Conservation (phyloP, 1,140 invertebrate species). For the Drosophila pseudoananassae region DNA sequence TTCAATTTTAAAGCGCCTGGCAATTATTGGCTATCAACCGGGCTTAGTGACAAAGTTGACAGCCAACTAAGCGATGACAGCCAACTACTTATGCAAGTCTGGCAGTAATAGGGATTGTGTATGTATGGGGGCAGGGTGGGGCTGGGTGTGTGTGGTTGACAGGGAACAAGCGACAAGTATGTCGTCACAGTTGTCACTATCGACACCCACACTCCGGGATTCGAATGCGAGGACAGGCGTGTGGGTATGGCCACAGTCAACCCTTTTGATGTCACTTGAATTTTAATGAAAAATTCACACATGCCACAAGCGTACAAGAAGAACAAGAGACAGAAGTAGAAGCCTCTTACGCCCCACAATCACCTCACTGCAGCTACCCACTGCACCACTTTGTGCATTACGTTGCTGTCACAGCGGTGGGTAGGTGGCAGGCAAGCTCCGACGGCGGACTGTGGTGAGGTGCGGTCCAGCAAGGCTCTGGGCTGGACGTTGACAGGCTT, state of each 20-base stretch:
- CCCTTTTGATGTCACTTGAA: constrained; percentile 82
- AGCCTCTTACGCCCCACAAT: neutral
- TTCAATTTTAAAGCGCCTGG: constrained; percentile 56
- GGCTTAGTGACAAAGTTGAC: constrained; percentile 54
- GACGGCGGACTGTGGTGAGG: constrained; percentile 32
- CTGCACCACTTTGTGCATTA: constrained; percentile 45
- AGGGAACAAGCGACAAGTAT: constrained; percentile 75
- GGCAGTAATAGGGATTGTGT: neutral
- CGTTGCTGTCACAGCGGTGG: constrained; percentile 48
- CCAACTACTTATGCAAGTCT: constrained; percentile 57
- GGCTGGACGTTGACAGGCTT: constrained; percentile 62
- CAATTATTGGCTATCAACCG: constrained; percentile 63
- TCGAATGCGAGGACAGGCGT: constrained; percentile 6
- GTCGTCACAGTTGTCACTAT: constrained; percentile 82
- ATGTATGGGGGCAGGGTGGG: neutral
- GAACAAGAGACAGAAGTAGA: constrained; percentile 34
- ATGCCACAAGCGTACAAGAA: constrained; percentile 77
- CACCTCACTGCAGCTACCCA: neutral
- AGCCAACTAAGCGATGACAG: constrained; percentile 61
- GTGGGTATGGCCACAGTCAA: constrained; percentile 60
- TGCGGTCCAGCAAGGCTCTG: constrained; percentile 65
- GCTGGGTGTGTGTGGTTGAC: constrained; percentile 46
- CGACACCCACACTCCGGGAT: constrained; percentile 54
- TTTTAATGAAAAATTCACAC: constrained; percentile 83
- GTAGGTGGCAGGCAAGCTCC: constrained; percentile 8